Percentiles rank a stretch among this genome's conserved stretches.
These are phyloP conservation scores for Myrmophylax atrothorax DNA, from an alignment of 2,113 vertebrate species.

Conservation along the genomic window DNA sequence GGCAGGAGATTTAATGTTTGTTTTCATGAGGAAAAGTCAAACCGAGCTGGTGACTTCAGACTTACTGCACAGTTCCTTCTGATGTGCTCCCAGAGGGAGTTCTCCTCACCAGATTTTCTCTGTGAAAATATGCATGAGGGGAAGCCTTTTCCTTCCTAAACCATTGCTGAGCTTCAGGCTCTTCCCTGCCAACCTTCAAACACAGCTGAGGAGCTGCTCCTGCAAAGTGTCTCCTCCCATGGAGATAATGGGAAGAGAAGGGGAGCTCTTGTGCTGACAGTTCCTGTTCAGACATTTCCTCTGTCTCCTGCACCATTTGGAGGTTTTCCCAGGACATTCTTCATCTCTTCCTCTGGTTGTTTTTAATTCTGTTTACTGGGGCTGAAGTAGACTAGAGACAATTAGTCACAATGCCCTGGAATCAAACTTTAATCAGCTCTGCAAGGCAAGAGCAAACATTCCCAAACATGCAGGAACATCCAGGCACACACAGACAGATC, in stretches of 20 bases:
- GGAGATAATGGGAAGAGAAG: neutral
- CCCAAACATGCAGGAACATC: neutral
- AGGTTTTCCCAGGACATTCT: slow-evolving; percentile 67
- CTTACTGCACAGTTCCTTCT: neutral
- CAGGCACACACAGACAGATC: neutral
- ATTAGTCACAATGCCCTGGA: slow-evolving; percentile 49
- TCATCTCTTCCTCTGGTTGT: slow-evolving; percentile 56
- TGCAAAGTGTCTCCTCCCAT: neutral
- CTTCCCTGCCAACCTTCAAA: neutral
- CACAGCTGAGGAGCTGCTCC: neutral
- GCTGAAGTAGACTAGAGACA: slow-evolving; percentile 53
- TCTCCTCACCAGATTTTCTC: neutral
- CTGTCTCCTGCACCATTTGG: slow-evolving; percentile 41
- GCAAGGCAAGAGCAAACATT: slow-evolving; percentile 30
- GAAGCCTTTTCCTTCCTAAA: neutral
- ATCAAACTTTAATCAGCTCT: slow-evolving; percentile 57
- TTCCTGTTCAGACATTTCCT: slow-evolving; percentile 47
- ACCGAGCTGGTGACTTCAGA: neutral
- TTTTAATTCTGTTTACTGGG: slow-evolving; percentile 60
- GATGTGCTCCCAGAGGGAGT: neutral
- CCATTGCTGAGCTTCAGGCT: neutral
- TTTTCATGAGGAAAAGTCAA: neutral
- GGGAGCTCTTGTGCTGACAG: slow-evolving; percentile 34
- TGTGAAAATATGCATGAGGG: neutral
- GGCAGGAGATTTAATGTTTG: neutral